phyloP scores from a whole-genome alignment of 2,888 invertebrate species.

The Elmis aenea region DNA sequence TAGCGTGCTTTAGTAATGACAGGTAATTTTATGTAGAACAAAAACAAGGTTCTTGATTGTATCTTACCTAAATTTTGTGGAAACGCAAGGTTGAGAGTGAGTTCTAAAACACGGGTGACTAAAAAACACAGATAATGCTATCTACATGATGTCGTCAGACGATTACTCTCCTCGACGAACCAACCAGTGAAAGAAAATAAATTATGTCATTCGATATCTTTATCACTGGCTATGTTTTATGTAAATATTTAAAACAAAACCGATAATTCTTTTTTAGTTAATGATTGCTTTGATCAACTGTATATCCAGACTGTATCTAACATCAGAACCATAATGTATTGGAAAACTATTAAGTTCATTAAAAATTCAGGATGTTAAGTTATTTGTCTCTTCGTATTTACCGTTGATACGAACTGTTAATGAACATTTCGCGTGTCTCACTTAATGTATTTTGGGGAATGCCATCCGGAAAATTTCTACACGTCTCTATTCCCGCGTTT shows the following conservation, averaged over 20 bases:
- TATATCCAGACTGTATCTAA: too few relatives aligned
- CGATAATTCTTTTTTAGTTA: too few relatives aligned
- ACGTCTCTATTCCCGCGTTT: conserved; percentile 15
- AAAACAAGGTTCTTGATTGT: conserved; percentile 37
- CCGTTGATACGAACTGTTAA: conserved; percentile 20
- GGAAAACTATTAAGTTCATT: conserved; percentile 7
- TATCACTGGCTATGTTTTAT: too few relatives aligned
- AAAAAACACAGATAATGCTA: conserved; percentile 6
- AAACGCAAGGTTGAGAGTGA: conserved; percentile 14
- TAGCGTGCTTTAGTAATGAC: conserved; percentile 40
- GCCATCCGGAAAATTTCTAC: conserved; percentile 17
- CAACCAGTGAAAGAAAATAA: too few relatives aligned
- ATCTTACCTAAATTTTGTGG: conserved; percentile 29
- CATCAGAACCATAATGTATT: conserved; percentile 1
- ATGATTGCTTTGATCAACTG: too few relatives aligned
- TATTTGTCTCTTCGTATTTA: conserved; percentile 17
- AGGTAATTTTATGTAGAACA: conserved; percentile 40
- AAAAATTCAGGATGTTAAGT: conserved; percentile 5
- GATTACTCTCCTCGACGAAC: too few relatives aligned
- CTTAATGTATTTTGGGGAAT: conserved; percentile 15
- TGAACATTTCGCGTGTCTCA: conserved; percentile 21
- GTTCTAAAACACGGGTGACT: conserved; percentile 1
- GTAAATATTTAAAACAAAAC: too few relatives aligned
- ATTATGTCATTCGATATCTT: too few relatives aligned
- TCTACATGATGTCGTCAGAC: too few relatives aligned